Percentiles rank a stretch among this genome's conserved stretches.
phyloP scores from a whole-genome alignment of 2,888 invertebrate genomes.

The Spodoptera picta region DNA sequence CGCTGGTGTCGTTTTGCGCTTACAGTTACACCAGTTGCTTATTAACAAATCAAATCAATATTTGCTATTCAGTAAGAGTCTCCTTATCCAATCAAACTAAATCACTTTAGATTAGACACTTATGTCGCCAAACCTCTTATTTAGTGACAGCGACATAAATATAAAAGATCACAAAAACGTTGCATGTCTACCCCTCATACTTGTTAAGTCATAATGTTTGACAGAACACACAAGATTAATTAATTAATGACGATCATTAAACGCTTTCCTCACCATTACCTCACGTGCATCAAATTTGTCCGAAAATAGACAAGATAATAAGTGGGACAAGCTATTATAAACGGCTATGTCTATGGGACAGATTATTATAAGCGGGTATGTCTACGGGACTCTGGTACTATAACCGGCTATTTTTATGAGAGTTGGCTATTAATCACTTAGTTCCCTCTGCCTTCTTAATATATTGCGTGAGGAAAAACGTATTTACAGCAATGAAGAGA shows the following conservation, averaged over 20 bases:
- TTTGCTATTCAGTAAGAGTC: too few relatives aligned
- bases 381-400: too few relatives aligned
- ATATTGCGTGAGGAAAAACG: background rate
- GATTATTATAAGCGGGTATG: slow-evolving; percentile 2
- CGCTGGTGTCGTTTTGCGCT: too few relatives aligned
- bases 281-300: slow-evolving; percentile 47
- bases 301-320: slow-evolving; percentile 49
- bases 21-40: too few relatives aligned
- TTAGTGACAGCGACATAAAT: background rate
- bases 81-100: too few relatives aligned
- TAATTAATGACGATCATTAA: slow-evolving; percentile 36
- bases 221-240: slow-evolving; percentile 43
- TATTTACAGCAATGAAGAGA: too few relatives aligned
- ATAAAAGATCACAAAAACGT: slow-evolving; percentile 9
- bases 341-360: slow-evolving; percentile 6
- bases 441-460: background rate
- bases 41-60: too few relatives aligned
- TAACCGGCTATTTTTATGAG: too few relatives aligned
- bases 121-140: too few relatives aligned
- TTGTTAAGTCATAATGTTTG: slow-evolving; percentile 23
- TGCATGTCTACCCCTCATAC: slow-evolving; percentile 22
- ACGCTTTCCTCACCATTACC: slow-evolving; percentile 47
- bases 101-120: too few relatives aligned
- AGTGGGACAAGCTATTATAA: slow-evolving; percentile 44
- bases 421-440: too few relatives aligned